Conservation (phyloP, 2,888 invertebrate genomes). For the Standfussiana lucernea region DNA sequence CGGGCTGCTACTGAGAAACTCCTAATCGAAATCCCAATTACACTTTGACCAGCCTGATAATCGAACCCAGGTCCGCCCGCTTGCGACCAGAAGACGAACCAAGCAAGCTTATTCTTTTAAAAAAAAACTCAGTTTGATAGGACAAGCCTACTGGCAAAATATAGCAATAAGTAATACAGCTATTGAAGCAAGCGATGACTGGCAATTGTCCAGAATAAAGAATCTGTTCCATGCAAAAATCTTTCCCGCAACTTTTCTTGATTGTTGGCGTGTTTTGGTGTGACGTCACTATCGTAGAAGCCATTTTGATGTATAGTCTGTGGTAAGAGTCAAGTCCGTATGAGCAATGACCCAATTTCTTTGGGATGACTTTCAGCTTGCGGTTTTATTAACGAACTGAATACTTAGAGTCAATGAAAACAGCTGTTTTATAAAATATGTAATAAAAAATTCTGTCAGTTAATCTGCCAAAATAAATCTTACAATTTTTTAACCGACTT, state of each 20-base stretch:
- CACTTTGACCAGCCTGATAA: no score
- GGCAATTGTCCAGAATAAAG: background rate
- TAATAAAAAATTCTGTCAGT: background rate
- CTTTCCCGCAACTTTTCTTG: background rate
- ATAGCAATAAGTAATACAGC: background rate
- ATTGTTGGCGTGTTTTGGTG: background rate
- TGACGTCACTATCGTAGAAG: constrained; percentile 5
- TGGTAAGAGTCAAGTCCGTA: constrained; percentile 13
- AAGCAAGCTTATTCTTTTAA: no score
- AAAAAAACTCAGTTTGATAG: no score
- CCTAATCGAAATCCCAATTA: no score
- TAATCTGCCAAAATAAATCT: background rate
- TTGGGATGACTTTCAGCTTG: constrained; percentile 45
- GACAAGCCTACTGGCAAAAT: no score
- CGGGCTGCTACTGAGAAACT: no score
- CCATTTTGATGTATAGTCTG: constrained; percentile 4
- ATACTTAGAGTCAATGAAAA: background rate
- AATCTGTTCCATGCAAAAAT: background rate
- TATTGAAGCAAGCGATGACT: background rate
- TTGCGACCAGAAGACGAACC: no score
- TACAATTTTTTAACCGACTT: background rate
- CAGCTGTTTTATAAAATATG: background rate
- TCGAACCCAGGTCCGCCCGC: no score
- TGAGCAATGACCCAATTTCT: constrained; percentile 54
- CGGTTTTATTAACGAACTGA: constrained; percentile 38